These are phyloP conservation scores for Acanthosepion esculentum DNA, from an alignment of 2,888 invertebrate species.

Conservation along the genomic window DNA sequence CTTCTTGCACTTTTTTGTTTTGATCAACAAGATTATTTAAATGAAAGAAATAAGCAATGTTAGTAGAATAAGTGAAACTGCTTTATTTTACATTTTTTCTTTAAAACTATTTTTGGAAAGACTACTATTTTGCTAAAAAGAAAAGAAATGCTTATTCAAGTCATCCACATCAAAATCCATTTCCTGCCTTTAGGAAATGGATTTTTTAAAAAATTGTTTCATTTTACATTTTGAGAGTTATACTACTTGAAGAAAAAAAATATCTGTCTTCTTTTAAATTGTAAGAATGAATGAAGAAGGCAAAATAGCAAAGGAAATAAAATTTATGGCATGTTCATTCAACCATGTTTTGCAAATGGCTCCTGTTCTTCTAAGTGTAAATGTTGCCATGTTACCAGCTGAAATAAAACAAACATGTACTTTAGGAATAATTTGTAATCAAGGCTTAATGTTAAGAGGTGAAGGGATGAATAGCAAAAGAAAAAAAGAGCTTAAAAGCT, in stretches of 20 bases:
- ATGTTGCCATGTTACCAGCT: background rate
- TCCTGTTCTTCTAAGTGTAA: background rate
- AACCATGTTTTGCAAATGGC: background rate
- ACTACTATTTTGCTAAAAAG: background rate
- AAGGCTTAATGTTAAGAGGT: background rate
- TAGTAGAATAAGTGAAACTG: background rate
- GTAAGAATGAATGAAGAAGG: background rate
- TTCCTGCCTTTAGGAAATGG: background rate
- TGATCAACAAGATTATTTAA: background rate
- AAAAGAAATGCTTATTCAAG: background rate
- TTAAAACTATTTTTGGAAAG: background rate
- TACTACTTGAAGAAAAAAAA: background rate
- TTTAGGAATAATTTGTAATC: background rate
- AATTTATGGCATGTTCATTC: background rate
- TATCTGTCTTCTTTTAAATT: background rate
- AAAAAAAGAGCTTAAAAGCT: background rate
- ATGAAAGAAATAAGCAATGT: background rate
- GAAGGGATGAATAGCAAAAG: background rate
- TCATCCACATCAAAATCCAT: conserved; percentile 33
- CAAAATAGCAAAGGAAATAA: background rate
- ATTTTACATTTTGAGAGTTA: background rate
- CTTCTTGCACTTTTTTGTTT: background rate
- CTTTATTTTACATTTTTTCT: background rate
- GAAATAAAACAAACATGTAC: conserved; percentile 15
- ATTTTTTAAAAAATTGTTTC: background rate